These are phyloP conservation scores for Scomber colias DNA, from an alignment of 2,113 vertebrate genomes.

Conservation along the genomic window DNA sequence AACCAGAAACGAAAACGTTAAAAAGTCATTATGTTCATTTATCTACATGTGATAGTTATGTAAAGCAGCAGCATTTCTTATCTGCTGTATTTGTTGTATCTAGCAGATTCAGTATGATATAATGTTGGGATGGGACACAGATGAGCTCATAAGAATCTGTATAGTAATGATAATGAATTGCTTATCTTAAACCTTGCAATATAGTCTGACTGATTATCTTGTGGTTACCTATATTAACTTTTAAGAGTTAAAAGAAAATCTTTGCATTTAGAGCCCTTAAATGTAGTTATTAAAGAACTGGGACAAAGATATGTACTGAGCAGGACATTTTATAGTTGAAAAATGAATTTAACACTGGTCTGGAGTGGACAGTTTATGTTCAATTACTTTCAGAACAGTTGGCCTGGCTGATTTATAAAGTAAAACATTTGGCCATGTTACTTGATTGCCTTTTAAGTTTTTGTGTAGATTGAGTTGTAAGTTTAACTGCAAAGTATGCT, in stretches of 20 bases:
- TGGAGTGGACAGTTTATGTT: too few species aligned
- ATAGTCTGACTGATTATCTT: too few species aligned
- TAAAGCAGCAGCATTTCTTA: neutral
- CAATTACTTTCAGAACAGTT: too few species aligned
- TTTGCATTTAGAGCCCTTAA: neutral
- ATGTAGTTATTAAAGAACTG: neutral
- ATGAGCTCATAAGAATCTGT: neutral
- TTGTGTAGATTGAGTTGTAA: neutral
- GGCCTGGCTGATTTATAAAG: too few species aligned
- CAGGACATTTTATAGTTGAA: too few species aligned
- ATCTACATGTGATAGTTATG: neutral
- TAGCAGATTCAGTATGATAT: too few species aligned
- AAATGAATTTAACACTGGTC: too few species aligned
- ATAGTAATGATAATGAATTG: too few species aligned
- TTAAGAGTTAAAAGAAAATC: neutral
- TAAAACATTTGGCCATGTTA: too few species aligned
- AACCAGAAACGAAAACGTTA: neutral
- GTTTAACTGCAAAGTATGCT: neutral
- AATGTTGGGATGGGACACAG: neutral
- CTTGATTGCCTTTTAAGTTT: neutral
- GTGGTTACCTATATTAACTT: neutral
- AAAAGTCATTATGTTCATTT: neutral
- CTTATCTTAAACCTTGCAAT: neutral
- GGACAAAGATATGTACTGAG: too few species aligned
- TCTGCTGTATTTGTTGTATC: neutral